phyloP scores from a whole-genome alignment of 2,113 vertebrate species.

The Ictidomys tridecemlineatus region DNA sequence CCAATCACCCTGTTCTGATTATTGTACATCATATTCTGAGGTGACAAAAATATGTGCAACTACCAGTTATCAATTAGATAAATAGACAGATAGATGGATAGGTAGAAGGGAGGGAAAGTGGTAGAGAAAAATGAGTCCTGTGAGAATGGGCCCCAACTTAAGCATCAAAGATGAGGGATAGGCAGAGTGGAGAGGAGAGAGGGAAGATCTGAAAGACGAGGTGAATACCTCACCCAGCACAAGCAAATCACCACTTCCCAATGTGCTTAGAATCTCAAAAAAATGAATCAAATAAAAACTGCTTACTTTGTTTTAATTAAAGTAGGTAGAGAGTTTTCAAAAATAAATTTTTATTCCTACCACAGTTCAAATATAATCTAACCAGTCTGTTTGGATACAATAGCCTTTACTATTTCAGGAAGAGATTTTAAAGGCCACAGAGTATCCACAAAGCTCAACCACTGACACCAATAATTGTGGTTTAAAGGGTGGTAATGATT shows the following conservation, averaged over 20 bases:
- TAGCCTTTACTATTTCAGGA: neutral
- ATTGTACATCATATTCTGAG: accelerated
- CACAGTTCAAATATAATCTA: neutral
- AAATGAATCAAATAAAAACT: neutral
- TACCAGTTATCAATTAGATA: neutral
- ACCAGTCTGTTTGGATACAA: neutral
- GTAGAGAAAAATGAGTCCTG: neutral
- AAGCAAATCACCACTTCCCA: neutral
- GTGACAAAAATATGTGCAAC: too few species aligned
- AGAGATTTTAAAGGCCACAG: conserved; percentile 29
- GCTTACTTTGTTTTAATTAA: neutral
- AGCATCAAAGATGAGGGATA: neutral
- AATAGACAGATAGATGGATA: too few species aligned
- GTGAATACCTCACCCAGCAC: neutral
- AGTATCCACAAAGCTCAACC: neutral
- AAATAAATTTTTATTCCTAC: neutral
- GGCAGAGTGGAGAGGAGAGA: neutral
- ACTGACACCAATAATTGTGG: conserved; percentile 1
- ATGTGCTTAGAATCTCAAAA: neutral
- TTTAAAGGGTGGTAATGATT: conserved; percentile 24
- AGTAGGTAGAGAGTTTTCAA: neutral
- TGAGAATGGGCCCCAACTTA: neutral
- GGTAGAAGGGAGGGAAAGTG: neutral
- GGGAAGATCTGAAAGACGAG: neutral
- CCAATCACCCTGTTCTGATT: too few species aligned